Evolutionary conservation across 2,797 vertebrate species (phyloP).

Genomic region (Sebastes baramenuke): DNA sequence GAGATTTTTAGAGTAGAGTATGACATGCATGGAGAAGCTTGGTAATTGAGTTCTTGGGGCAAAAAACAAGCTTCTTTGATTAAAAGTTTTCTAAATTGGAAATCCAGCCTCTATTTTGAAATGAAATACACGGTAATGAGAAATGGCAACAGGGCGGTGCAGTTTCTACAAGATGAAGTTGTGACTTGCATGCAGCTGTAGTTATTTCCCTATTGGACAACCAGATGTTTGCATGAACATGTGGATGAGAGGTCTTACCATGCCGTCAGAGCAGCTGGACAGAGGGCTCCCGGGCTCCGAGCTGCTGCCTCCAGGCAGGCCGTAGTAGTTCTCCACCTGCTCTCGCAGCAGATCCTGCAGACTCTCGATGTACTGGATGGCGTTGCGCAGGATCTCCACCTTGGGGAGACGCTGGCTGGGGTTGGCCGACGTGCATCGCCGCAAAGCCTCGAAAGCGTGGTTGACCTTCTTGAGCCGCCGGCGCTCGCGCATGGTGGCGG

Average conservation of each 20-base stretch:
- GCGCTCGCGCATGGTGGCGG: slow-evolving; percentile 97
- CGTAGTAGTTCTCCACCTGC: slow-evolving; percentile 94
- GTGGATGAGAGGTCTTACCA: slow-evolving; percentile 85
- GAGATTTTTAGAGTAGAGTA: not conserved
- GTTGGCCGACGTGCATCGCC: slow-evolving; percentile 93
- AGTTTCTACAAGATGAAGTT: not conserved
- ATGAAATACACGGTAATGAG: not conserved
- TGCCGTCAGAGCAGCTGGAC: slow-evolving; percentile 93
- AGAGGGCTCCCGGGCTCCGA: slow-evolving; percentile 92
- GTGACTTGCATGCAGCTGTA: not conserved
- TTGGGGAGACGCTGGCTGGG: slow-evolving; percentile 96
- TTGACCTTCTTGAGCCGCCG: slow-evolving; percentile 97
- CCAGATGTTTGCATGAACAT: slow-evolving; percentile 6
- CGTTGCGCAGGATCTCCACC: slow-evolving; percentile 97
- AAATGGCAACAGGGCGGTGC: not conserved
- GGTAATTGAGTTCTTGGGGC: slow-evolving; percentile 31
- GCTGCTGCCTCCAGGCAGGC: slow-evolving; percentile 87
- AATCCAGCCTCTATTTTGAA: not conserved
- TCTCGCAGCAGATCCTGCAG: slow-evolving; percentile 94
- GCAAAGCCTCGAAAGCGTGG: slow-evolving; percentile 95
- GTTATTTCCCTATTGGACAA: not conserved
- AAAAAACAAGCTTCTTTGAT: slow-evolving; percentile 30
- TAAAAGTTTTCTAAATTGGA: slow-evolving; percentile 26
- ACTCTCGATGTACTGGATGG: slow-evolving; percentile 97
- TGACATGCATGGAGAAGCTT: slow-evolving; percentile 23